These are phyloP conservation scores for Kuschelorhynchus macadamiae DNA, from an alignment of 2,888 invertebrate species.

Conservation along the genomic window DNA sequence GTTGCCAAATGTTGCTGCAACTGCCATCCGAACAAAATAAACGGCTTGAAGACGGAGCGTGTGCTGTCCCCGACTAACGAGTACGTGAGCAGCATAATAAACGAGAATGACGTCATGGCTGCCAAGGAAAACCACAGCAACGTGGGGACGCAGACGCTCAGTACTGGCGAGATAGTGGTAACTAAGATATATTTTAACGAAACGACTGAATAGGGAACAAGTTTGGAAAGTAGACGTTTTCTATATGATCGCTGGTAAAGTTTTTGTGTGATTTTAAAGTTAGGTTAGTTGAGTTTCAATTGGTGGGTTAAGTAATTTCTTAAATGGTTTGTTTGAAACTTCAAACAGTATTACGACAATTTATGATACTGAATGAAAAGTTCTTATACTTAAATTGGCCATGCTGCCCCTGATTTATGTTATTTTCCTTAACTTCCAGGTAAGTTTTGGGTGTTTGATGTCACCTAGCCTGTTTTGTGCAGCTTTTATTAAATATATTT, in stretches of 20 bases:
- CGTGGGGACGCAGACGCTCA: constrained; percentile 86
- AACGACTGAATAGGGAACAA: constrained; percentile 53
- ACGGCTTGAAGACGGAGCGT: constrained; percentile 60
- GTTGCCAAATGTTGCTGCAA: constrained; percentile 69
- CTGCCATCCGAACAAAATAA: constrained; percentile 68
- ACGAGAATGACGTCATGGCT: constrained; percentile 64
- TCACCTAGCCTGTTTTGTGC: too few species aligned
- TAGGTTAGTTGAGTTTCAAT: constrained; percentile 1
- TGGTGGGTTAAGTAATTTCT: background rate
- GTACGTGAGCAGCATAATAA: constrained; percentile 58
- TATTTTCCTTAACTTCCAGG: too few species aligned
- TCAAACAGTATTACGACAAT: background rate
- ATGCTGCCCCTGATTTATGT: too few species aligned
- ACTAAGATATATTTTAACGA: constrained; percentile 79
- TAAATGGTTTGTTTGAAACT: background rate
- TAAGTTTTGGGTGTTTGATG: too few species aligned
- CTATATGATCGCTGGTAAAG: too few species aligned
- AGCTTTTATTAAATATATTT: too few species aligned
- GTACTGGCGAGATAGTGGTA: constrained; percentile 93
- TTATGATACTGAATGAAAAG: too few species aligned
- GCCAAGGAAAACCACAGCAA: constrained; percentile 71
- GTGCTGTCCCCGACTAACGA: constrained; percentile 64
- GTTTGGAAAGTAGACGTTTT: constrained; percentile 13
- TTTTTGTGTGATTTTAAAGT: constrained; percentile 22
- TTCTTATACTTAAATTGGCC: too few species aligned